Percentiles rank a stretch among this genome's conserved stretches.
Evolutionary conservation across 2,797 vertebrate genomes (phyloP).

Genomic region (Gambusia yucatana): DNA sequence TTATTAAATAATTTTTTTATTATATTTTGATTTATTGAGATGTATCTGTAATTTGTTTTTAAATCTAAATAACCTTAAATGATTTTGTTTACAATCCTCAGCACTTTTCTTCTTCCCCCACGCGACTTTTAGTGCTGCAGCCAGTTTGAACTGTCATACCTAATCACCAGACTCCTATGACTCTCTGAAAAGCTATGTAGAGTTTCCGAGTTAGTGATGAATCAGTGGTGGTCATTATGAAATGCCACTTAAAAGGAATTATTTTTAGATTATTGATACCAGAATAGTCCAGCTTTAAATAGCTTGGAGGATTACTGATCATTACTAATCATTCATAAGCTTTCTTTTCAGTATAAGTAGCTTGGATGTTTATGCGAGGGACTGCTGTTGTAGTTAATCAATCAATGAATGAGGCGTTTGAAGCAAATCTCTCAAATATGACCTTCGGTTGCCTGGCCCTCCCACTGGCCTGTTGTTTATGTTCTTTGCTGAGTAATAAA

Average conservation of each 20-base stretch:
- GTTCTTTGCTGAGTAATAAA: constrained; percentile 75
- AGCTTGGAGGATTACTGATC: neutral
- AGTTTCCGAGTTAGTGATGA: neutral
- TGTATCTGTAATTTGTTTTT: neutral
- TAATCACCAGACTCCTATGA: neutral
- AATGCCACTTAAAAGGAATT: neutral
- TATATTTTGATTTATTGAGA: neutral
- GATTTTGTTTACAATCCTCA: neutral
- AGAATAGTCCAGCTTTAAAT: neutral
- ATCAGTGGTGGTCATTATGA: constrained; percentile 2
- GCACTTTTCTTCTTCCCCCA: neutral
- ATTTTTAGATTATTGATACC: constrained; percentile 9
- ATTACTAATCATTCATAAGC: neutral
- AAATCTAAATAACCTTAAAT: neutral
- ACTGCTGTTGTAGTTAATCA: constrained; percentile 54
- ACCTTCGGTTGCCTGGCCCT: constrained; percentile 55
- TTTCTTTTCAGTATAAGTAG: constrained; percentile 17
- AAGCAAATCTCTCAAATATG: constrained; percentile 43
- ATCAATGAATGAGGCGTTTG: constrained; percentile 51
- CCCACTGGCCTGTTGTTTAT: constrained; percentile 59
- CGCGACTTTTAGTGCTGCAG: neutral
- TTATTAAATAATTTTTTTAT: neutral
- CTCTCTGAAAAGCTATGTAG: neutral
- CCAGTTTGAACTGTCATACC: neutral
- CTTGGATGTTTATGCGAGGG: constrained; percentile 16